Conservation (phyloP, 2,888 invertebrate genomes). For the Sussaba pulchella region DNA sequence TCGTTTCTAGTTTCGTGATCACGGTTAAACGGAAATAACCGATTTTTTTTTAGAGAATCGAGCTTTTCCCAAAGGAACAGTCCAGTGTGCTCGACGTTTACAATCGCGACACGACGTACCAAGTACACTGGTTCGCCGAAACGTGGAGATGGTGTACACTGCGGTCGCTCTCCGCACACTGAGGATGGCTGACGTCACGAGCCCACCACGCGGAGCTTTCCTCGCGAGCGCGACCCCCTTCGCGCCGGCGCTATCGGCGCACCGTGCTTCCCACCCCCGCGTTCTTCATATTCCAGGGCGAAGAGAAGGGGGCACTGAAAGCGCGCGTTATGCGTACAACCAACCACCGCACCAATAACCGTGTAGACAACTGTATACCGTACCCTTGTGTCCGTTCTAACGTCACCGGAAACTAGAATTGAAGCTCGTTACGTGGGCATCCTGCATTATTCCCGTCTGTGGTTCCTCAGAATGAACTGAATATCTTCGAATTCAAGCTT, state of each 20-base stretch:
- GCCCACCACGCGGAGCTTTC: conserved; percentile 83
- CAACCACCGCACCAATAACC: conserved; percentile 25
- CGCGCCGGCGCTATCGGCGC: conserved; percentile 79
- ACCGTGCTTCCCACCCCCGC: conserved; percentile 58
- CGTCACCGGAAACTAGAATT: background rate
- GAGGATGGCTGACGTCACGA: conserved; percentile 83
- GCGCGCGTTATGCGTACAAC: conserved; percentile 33
- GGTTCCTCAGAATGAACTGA: background rate
- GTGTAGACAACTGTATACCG: conserved; percentile 27
- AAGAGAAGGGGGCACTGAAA: conserved; percentile 8
- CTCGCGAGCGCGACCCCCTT: conserved; percentile 76
- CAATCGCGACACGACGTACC: conserved; percentile 27
- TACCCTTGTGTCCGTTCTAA: conserved; percentile 5
- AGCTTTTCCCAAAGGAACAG: background rate
- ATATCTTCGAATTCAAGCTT: background rate
- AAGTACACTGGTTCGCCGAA: conserved; percentile 64
- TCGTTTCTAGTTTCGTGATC: background rate
- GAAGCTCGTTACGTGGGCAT: background rate
- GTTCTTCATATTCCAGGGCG: conserved; percentile 16
- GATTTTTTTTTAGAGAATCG: background rate
- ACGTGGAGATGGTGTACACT: conserved; percentile 81
- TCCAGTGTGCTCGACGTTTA: conserved; percentile 19
- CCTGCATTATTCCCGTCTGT: background rate
- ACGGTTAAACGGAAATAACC: background rate
- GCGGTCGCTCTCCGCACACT: conserved; percentile 84